Percentiles rank a stretch among this genome's conserved stretches.
phyloP scores from a whole-genome alignment of 1,140 invertebrate genomes.

The Nasonia vitripennis region DNA sequence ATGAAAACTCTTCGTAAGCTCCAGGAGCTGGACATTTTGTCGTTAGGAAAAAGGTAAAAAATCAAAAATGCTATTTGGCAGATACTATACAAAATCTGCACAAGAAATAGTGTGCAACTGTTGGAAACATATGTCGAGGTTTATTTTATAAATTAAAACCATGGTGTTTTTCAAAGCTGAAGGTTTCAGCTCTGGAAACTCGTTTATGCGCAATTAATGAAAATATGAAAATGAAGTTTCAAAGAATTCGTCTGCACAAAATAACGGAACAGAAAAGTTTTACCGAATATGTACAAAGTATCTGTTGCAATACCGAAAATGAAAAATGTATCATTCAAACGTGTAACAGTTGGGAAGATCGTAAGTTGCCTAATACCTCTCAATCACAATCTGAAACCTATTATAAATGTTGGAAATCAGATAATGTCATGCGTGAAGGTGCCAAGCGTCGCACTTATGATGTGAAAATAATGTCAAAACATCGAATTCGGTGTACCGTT shows the following conservation, averaged over 20 bases:
- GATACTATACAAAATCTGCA: constrained; percentile 58
- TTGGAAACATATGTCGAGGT: constrained; percentile 49
- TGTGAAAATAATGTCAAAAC: constrained; percentile 40
- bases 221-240: constrained; percentile 35
- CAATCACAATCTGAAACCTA: constrained; percentile 27
- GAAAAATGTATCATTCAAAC: constrained; percentile 48
- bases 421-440: background rate
- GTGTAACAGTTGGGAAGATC: no score
- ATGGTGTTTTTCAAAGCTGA: constrained; percentile 38
- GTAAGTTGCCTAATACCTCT: constrained; percentile 11
- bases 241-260: constrained; percentile 42
- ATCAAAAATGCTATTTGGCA: constrained; percentile 57
- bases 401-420: constrained; percentile 28
- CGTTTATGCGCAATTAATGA: constrained; percentile 39
- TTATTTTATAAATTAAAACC: constrained; percentile 51
- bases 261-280: constrained; percentile 45
- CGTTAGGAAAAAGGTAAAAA: constrained; percentile 55
- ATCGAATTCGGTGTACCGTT: constrained; percentile 37
- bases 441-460: constrained; percentile 40
- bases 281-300: constrained; percentile 49
- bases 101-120: constrained; percentile 51
- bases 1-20: constrained; percentile 53
- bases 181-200: constrained; percentile 41
- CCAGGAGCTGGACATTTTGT: constrained; percentile 59
- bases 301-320: constrained; percentile 46